These are phyloP conservation scores for Petrocephalus schoutedeni DNA, from an alignment of 2,797 vertebrate species.

Conservation along the genomic window DNA sequence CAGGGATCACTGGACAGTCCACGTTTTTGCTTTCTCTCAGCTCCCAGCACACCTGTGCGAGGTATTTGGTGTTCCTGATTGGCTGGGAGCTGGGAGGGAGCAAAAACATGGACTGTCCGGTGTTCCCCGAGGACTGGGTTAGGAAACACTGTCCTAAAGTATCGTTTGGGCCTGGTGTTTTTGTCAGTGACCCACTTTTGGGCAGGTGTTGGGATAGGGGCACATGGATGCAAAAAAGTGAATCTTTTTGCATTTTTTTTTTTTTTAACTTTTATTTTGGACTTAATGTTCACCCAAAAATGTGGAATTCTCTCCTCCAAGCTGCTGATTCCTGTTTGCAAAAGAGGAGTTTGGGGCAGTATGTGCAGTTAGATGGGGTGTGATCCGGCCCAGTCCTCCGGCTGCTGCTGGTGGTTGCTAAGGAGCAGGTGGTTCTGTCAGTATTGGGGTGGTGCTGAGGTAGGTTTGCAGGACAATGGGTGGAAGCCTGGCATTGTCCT, in stretches of 20 bases:
- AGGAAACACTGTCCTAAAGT: too few species aligned
- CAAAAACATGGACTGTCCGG: too few species aligned
- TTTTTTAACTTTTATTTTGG: conserved; percentile 25
- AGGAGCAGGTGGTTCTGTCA: conserved; percentile 78
- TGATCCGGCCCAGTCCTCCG: conserved; percentile 95
- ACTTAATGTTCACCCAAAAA: conserved; percentile 67
- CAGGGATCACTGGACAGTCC: too few species aligned
- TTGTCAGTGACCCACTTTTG: background rate
- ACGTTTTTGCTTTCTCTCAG: too few species aligned
- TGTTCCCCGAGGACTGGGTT: too few species aligned
- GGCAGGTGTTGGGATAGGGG: conserved; percentile 12
- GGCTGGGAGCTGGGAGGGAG: too few species aligned
- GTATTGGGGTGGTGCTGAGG: conserved; percentile 74
- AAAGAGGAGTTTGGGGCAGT: conserved; percentile 98
- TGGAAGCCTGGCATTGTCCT: conserved; percentile 53
- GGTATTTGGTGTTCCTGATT: too few species aligned
- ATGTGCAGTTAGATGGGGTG: conserved; percentile 93
- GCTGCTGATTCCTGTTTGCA: conserved; percentile 99
- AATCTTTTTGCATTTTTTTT: conserved; percentile 31
- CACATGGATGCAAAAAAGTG: conserved; percentile 18
- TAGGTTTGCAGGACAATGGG: conserved; percentile 67
- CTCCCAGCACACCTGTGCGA: too few species aligned
- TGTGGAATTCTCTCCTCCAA: conserved; percentile 99
- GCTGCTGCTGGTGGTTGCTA: conserved; percentile 87
- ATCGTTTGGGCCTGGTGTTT: background rate